phyloP scores from a whole-genome alignment of 2,888 invertebrate species.

The Heliconius aoede region DNA sequence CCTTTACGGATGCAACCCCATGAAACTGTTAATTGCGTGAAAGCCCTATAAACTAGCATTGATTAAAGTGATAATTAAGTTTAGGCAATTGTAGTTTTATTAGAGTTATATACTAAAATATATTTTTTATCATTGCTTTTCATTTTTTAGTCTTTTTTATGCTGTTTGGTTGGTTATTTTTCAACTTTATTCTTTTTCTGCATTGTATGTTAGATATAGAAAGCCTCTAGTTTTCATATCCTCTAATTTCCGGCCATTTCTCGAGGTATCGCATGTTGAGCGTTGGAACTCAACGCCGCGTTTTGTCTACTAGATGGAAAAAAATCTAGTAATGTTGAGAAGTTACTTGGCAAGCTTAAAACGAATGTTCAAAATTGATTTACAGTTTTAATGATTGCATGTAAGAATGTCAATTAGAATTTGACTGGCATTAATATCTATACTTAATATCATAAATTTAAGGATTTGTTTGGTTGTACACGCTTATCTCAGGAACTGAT shows the following conservation, averaged over 20 bases:
- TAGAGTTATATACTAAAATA: too few species aligned
- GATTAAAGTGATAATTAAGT: background rate
- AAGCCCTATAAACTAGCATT: background rate
- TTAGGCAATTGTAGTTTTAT: too few species aligned
- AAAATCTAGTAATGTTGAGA: background rate
- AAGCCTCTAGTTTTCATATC: background rate
- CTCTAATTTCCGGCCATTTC: background rate
- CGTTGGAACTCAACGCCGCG: too few species aligned
- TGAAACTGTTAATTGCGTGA: slow-evolving; percentile 13
- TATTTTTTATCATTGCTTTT: background rate
- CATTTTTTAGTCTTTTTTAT: too few species aligned
- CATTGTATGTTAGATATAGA: background rate
- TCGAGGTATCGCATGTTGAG: background rate
- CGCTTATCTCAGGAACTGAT: too few species aligned
- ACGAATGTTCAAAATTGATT: background rate
- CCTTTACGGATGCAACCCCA: slow-evolving; percentile 11
- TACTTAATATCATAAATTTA: too few species aligned
- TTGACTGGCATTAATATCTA: too few species aligned
- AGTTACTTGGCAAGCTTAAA: slow-evolving; percentile 18
- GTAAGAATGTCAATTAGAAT: too few species aligned
- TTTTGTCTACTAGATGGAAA: too few species aligned
- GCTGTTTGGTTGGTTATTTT: too few species aligned
- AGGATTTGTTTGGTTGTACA: too few species aligned
- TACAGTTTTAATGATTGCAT: background rate
- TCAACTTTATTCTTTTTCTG: too few species aligned